phyloP scores from a whole-genome alignment of 2,113 vertebrate genomes.

The Myodes glareolus region DNA sequence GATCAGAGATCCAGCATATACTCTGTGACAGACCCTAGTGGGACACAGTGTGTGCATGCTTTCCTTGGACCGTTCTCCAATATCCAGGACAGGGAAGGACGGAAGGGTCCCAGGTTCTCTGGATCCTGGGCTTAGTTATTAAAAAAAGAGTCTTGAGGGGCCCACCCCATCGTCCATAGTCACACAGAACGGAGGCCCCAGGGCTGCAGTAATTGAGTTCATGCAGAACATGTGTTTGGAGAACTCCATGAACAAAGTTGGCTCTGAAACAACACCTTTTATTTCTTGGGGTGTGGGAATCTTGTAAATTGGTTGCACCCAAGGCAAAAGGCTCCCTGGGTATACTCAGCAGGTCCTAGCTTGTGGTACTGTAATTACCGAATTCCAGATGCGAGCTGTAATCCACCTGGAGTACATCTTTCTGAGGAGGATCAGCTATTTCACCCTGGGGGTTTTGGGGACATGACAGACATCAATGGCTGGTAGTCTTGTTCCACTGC shows the following conservation, averaged over 20 bases:
- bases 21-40: background rate
- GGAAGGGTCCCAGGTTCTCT: background rate
- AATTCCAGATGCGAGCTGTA: background rate
- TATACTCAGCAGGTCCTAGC: conserved; percentile 3
- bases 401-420: background rate
- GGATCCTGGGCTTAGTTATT: background rate
- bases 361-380: background rate
- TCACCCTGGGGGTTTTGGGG: background rate
- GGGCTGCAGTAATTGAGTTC: background rate
- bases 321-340: background rate
- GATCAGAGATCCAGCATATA: background rate
- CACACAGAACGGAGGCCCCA: background rate
- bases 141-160: background rate
- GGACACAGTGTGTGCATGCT: background rate
- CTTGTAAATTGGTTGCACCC: background rate
- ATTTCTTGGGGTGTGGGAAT: conserved; percentile 9
- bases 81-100: background rate
- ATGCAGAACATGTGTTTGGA: background rate
- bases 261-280: background rate
- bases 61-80: background rate
- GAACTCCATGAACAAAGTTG: background rate
- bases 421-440: background rate
- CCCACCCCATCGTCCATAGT: background rate
- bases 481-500: background rate
- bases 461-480: background rate